Conservation (phyloP, 2,113 vertebrate genomes). For the Ictalurus punctatus region DNA sequence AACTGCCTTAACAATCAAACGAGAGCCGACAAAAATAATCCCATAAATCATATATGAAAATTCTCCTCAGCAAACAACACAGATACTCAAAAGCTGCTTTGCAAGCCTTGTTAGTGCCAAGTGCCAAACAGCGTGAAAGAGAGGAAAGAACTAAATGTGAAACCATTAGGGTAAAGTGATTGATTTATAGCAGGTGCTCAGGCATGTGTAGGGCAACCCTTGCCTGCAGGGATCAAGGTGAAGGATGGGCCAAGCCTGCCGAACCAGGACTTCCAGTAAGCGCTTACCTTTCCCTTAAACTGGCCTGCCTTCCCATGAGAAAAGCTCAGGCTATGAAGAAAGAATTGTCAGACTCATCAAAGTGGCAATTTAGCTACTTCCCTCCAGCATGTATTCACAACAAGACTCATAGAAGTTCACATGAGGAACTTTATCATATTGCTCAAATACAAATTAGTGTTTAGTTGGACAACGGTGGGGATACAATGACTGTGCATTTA, state of each 20-base stretch:
- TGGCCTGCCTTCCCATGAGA: constrained; percentile 49
- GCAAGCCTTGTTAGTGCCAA: constrained; percentile 16
- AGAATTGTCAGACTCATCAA: constrained; percentile 32
- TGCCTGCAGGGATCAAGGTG: constrained; percentile 50
- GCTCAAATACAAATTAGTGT: not conserved
- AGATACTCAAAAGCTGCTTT: constrained; percentile 42
- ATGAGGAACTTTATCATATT: not conserved
- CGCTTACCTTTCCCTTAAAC: constrained; percentile 41
- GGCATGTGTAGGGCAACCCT: constrained; percentile 47
- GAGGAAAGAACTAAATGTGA: constrained; percentile 43
- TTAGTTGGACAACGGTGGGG: not conserved
- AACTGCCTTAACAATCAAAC: not conserved
- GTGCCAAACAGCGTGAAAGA: constrained; percentile 23
- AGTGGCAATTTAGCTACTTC: constrained; percentile 20
- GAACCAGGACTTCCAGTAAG: constrained; percentile 57
- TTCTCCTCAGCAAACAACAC: constrained; percentile 2
- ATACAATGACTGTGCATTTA: not conserved
- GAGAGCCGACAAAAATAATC: not conserved
- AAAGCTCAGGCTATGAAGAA: constrained; percentile 30
- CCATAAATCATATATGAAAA: constrained; percentile 30
- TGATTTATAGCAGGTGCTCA: constrained; percentile 53
- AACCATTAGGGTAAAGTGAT: constrained; percentile 45
- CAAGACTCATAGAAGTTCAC: constrained; percentile 12
- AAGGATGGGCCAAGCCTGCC: constrained; percentile 51
- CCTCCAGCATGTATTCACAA: constrained; percentile 39